Conservation (phyloP, 2,113 vertebrate species). For the Catagonus wagneri region DNA sequence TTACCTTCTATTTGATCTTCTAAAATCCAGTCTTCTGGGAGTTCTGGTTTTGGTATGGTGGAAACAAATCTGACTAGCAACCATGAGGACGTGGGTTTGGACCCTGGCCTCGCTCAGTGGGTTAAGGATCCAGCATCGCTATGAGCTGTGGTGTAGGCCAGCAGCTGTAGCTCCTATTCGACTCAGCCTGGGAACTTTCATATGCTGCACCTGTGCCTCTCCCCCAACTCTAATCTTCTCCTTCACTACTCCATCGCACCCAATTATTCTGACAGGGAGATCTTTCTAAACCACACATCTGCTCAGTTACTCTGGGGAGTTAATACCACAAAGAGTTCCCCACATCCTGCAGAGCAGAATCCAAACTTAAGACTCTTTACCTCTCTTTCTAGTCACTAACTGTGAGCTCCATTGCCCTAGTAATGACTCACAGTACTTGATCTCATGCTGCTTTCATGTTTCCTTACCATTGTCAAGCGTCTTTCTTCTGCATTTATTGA, state of each 20-base stretch:
- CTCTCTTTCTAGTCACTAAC: not conserved
- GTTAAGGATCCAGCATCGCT: too few relatives aligned
- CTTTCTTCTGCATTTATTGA: not conserved
- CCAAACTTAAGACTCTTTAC: not conserved
- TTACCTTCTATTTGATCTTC: not conserved
- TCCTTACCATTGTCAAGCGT: not conserved
- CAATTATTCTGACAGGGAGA: not conserved
- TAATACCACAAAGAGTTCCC: not conserved
- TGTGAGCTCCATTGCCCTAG: not conserved
- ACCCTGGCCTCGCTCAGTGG: too few relatives aligned
- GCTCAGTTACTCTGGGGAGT: not conserved
- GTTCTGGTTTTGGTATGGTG: too few relatives aligned
- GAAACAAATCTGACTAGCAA: too few relatives aligned
- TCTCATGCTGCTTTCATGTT: not conserved
- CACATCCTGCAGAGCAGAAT: not conserved
- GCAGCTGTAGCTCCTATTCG: too few relatives aligned
- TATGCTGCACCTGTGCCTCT: too few relatives aligned
- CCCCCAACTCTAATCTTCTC: not conserved
- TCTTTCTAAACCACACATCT: not conserved
- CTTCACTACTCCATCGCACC: not conserved
- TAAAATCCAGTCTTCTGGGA: not conserved
- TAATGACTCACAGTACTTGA: not conserved
- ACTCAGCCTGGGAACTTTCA: too few relatives aligned
- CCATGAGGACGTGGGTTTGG: too few relatives aligned
- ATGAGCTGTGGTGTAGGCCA: too few relatives aligned